Percentiles rank a stretch among this genome's conserved stretches.
Conservation (phyloP, 1,140 invertebrate genomes). For the Drosophila nikananu region DNA sequence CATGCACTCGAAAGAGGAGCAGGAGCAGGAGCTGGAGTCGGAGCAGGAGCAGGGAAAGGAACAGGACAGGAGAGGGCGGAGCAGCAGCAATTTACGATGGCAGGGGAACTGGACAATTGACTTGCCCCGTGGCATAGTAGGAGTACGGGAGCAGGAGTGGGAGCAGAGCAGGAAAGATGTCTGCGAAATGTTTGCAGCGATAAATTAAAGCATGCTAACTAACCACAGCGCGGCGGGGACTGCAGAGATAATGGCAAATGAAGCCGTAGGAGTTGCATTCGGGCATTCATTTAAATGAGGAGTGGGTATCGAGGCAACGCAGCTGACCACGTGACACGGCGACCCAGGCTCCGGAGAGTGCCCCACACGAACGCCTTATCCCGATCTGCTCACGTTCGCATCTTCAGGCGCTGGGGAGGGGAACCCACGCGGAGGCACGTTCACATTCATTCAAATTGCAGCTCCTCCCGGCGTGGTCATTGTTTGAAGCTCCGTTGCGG, state of each 20-base stretch:
- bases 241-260: conserved; percentile 75
- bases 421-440: conserved; percentile 60
- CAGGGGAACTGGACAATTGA: conserved; percentile 68
- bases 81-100: conserved; percentile 62
- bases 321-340: conserved; percentile 41
- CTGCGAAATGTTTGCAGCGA: conserved; percentile 56
- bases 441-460: conserved; percentile 75
- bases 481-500: conserved; percentile 49
- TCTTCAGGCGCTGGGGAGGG: not conserved
- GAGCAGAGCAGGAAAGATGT: conserved; percentile 24
- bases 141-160: conserved; percentile 31
- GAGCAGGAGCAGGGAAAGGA: conserved; percentile 11
- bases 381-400: conserved; percentile 41
- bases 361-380: conserved; percentile 22
- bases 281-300: conserved; percentile 67
- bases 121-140: conserved; percentile 77
- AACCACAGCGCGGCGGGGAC: conserved; percentile 41
- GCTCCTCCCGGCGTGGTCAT: conserved; percentile 48
- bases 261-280: conserved; percentile 74
- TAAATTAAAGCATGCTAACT: conserved; percentile 78
- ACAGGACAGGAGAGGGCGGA: not conserved
- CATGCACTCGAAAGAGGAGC: conserved; percentile 36
- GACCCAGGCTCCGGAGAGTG: not conserved
- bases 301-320: conserved; percentile 14
- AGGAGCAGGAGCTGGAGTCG: conserved; percentile 10